phyloP scores from a whole-genome alignment of 2,888 invertebrate genomes.

The Sclerodermus sp. region DNA sequence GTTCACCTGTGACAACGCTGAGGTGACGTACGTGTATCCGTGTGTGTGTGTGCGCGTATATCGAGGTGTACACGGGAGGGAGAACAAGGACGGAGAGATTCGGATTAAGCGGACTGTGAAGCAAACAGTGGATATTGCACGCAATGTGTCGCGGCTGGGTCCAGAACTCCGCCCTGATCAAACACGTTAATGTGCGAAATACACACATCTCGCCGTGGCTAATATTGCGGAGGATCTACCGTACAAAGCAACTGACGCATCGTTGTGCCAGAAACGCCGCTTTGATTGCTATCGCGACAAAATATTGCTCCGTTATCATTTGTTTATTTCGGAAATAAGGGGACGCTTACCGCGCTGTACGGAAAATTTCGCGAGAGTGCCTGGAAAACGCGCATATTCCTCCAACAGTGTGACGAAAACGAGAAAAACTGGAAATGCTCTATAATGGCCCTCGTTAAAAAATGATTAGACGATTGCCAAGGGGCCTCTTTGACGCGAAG shows the following conservation, averaged over 20 bases:
- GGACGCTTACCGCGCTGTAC: too few relatives aligned
- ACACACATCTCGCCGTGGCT: constrained; percentile 44
- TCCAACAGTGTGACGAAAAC: too few relatives aligned
- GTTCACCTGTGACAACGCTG: too few relatives aligned
- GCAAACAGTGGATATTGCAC: constrained; percentile 54
- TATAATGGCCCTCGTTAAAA: too few relatives aligned
- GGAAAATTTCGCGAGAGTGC: too few relatives aligned
- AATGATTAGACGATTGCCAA: too few relatives aligned
- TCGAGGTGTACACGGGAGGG: constrained; percentile 43
- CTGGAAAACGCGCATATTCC: too few relatives aligned
- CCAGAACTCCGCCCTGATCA: constrained; percentile 44
- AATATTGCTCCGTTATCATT: constrained; percentile 17
- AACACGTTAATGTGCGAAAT: constrained; percentile 55
- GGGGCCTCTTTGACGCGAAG: too few relatives aligned
- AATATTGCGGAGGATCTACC: constrained; percentile 38
- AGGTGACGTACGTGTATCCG: constrained; percentile 15
- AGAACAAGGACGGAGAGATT: constrained; percentile 31
- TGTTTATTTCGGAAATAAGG: too few relatives aligned
- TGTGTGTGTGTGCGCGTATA: constrained; percentile 17
- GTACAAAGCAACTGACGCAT: constrained; percentile 26
- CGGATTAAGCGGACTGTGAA: constrained; percentile 44
- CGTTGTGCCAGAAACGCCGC: constrained; percentile 17
- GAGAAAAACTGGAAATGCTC: too few relatives aligned
- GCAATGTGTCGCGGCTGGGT: constrained; percentile 44
- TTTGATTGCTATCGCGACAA: constrained; percentile 20